These are phyloP conservation scores for Limnephilus rhombicus DNA, from an alignment of 2,888 invertebrate genomes.

Conservation along the genomic window DNA sequence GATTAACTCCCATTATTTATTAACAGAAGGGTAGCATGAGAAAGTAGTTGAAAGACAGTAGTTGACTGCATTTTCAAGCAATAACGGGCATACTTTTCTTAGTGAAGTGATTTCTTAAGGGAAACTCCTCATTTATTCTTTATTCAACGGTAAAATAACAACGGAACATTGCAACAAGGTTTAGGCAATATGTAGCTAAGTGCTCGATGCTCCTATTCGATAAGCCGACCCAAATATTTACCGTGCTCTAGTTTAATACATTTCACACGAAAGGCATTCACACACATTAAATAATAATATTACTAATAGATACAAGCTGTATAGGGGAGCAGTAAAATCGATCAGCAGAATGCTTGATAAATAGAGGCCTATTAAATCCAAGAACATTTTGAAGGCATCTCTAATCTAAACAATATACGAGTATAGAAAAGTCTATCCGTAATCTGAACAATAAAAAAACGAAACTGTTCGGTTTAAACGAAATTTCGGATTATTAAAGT, in stretches of 20 bases:
- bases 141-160: not conserved
- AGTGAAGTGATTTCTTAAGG: too few relatives aligned
- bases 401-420: not conserved
- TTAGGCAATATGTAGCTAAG: constrained; percentile 53
- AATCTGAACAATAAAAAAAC: too few relatives aligned
- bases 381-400: not conserved
- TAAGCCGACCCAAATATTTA: constrained; percentile 51
- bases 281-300: not conserved
- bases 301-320: not conserved
- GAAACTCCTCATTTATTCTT: not conserved
- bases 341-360: not conserved
- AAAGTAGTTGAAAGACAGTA: not conserved
- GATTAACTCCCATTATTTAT: too few relatives aligned
- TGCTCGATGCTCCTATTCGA: constrained; percentile 54
- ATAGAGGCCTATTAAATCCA: not conserved
- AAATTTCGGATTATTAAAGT: too few relatives aligned
- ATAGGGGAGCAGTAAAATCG: not conserved
- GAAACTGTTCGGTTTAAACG: too few relatives aligned
- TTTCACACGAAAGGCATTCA: constrained; percentile 16
- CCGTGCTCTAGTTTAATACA: constrained; percentile 41
- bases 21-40: not conserved
- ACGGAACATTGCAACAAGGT: constrained; percentile 41
- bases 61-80: not conserved
- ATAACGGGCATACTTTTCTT: too few relatives aligned
- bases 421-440: too few relatives aligned